A percentile compares a stretch with the other conserved stretches of the same genome.
Conservation (phyloP, 2,113 vertebrate genomes). For the Barnardius zonarius region DNA sequence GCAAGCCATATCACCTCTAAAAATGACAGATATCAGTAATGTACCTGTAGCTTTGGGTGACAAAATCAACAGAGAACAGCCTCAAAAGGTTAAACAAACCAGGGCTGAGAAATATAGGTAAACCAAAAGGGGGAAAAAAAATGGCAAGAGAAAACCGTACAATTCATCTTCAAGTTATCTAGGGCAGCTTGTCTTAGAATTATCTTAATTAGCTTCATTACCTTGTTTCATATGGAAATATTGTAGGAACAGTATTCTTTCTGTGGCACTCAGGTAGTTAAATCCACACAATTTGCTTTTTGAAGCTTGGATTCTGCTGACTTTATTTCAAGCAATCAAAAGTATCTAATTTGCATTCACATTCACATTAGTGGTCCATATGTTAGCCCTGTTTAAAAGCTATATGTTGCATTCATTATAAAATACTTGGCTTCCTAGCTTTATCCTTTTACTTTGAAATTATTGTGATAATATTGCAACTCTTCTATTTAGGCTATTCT, state of each 20-base stretch:
- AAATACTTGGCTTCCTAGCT: constrained; percentile 74
- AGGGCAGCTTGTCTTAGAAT: constrained; percentile 37
- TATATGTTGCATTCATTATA: constrained; percentile 82
- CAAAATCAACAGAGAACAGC: not conserved
- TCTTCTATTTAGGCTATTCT: constrained; percentile 68
- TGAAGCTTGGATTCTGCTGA: constrained; percentile 78
- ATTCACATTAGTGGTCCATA: constrained; percentile 84
- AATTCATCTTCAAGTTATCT: constrained; percentile 19
- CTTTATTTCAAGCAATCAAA: constrained; percentile 83
- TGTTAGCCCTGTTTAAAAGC: constrained; percentile 83
- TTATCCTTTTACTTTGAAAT: constrained; percentile 75
- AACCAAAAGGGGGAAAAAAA: not conserved
- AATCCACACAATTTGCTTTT: constrained; percentile 76
- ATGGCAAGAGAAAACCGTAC: not conserved
- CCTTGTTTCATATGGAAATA: constrained; percentile 54
- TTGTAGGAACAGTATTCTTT: constrained; percentile 45
- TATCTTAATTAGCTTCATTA: constrained; percentile 46
- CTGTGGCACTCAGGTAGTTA: constrained; percentile 75
- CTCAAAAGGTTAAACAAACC: not conserved
- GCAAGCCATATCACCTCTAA: not conserved
- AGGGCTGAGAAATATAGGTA: not conserved
- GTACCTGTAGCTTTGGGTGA: not conserved
- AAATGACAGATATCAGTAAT: not conserved
- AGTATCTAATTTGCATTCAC: constrained; percentile 82
- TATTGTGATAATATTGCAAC: constrained; percentile 71